phyloP scores from a whole-genome alignment of 2,888 invertebrate genomes.

The Xanthia togata region DNA sequence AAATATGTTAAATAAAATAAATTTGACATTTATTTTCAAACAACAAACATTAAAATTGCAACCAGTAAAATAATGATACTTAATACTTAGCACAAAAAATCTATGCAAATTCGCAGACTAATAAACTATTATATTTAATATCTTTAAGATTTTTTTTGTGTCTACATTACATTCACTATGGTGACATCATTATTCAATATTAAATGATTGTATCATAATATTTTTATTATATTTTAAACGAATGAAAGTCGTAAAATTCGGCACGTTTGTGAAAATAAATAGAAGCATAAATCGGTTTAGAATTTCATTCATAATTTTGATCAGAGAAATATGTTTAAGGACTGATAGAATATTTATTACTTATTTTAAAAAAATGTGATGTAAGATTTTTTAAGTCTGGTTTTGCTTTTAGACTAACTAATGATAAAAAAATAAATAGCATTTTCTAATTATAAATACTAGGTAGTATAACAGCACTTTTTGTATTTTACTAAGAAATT shows the following conservation, averaged over 20 bases:
- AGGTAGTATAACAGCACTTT: neutral
- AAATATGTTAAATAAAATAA: neutral
- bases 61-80: slow-evolving; percentile 2
- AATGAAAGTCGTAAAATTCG: slow-evolving; percentile 8
- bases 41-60: neutral
- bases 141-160: slow-evolving; percentile 28
- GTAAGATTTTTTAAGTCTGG: neutral
- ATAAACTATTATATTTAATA: slow-evolving; percentile 35
- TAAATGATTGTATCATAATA: slow-evolving; percentile 10
- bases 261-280: slow-evolving; percentile 14
- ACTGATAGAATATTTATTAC: accelerated
- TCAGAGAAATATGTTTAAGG: neutral
- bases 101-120: slow-evolving; percentile 42
- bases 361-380: neutral
- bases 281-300: neutral
- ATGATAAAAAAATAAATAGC: neutral
- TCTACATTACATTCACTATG: neutral
- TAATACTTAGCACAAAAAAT: slow-evolving; percentile 29
- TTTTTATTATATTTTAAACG: slow-evolving; percentile 31
- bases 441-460: neutral
- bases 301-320: neutral
- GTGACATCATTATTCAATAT: slow-evolving; percentile 39
- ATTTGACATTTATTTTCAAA: slow-evolving; percentile 25
- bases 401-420: too few species aligned
- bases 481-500: neutral